Evolutionary conservation across 2,888 invertebrate genomes (phyloP).

Genomic region (Rotaria sp.): DNA sequence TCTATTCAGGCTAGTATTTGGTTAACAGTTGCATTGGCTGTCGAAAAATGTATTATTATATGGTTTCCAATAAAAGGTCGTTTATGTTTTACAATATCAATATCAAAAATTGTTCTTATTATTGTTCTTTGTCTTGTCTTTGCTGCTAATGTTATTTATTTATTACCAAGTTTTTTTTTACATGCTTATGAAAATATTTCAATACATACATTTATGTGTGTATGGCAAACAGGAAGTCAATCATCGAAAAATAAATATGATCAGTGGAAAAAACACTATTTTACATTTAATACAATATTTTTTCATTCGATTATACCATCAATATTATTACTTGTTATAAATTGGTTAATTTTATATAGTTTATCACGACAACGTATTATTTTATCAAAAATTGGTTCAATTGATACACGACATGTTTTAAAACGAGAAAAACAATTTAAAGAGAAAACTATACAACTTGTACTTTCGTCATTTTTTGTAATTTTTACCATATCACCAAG

Average conservation of each 20-base stretch:
- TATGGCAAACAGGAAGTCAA: background rate
- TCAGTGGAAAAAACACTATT: slow-evolving; percentile 29
- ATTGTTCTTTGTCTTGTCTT: background rate
- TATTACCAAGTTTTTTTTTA: slow-evolving; percentile 19
- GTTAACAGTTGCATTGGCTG: slow-evolving; percentile 37
- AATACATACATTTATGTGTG: slow-evolving; percentile 20
- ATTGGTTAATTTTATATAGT: slow-evolving; percentile 33
- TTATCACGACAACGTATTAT: slow-evolving; percentile 31
- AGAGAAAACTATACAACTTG: slow-evolving; percentile 37
- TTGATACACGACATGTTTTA: slow-evolving; percentile 6
- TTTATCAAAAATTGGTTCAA: slow-evolving; percentile 31
- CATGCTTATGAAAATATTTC: slow-evolving; percentile 8
- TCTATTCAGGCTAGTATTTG: slow-evolving; percentile 23
- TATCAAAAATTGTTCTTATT: slow-evolving; percentile 10
- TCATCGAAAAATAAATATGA: background rate
- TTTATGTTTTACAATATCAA: background rate
- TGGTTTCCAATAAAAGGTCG: slow-evolving; percentile 36
- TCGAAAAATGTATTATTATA: slow-evolving; percentile 37
- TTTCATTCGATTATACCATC: slow-evolving; percentile 32
- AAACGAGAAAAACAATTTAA: slow-evolving; percentile 40
- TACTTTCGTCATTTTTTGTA: slow-evolving; percentile 37
- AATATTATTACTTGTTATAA: slow-evolving; percentile 33
- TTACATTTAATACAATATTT: slow-evolving; percentile 28
- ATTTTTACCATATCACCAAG: slow-evolving; percentile 39
- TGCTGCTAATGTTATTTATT: slow-evolving; percentile 9